phyloP scores from a whole-genome alignment of 2,797 vertebrate species.

The Tapirus indicus region DNA sequence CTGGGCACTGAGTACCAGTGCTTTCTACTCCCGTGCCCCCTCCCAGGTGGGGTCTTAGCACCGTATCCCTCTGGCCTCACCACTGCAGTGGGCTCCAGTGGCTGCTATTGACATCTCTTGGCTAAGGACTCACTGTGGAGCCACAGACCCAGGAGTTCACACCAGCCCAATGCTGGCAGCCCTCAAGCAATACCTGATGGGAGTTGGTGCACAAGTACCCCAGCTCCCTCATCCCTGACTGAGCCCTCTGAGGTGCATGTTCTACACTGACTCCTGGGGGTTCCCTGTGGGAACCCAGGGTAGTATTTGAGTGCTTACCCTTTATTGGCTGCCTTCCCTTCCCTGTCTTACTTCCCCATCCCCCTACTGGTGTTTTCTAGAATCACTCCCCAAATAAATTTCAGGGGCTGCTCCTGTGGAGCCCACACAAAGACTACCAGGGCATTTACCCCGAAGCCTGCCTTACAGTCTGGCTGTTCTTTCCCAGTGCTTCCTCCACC shows the following conservation, averaged over 20 bases:
- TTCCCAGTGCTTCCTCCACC: background rate
- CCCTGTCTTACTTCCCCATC: background rate
- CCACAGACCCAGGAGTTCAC: background rate
- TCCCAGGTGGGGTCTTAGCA: background rate
- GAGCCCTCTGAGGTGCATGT: background rate
- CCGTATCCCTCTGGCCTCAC: background rate
- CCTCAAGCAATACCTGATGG: no score
- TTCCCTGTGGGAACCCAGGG: background rate
- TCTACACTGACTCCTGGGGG: rapidly evolving
- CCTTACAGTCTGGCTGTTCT: background rate
- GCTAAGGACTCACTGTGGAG: background rate
- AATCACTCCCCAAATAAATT: background rate
- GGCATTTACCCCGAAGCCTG: background rate
- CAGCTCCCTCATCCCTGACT: background rate
- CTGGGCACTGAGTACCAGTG: rapidly evolving
- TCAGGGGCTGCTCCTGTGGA: background rate
- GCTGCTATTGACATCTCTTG: background rate
- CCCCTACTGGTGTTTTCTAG: background rate
- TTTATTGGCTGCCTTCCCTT: no score
- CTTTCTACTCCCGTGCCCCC: background rate
- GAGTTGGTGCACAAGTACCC: no score
- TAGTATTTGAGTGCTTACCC: no score
- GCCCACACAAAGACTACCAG: rapidly evolving
- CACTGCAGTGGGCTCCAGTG: no score
- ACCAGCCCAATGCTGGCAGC: background rate